These are phyloP conservation scores for Diploptera punctata DNA, from an alignment of 2,888 invertebrate species.

Conservation along the genomic window DNA sequence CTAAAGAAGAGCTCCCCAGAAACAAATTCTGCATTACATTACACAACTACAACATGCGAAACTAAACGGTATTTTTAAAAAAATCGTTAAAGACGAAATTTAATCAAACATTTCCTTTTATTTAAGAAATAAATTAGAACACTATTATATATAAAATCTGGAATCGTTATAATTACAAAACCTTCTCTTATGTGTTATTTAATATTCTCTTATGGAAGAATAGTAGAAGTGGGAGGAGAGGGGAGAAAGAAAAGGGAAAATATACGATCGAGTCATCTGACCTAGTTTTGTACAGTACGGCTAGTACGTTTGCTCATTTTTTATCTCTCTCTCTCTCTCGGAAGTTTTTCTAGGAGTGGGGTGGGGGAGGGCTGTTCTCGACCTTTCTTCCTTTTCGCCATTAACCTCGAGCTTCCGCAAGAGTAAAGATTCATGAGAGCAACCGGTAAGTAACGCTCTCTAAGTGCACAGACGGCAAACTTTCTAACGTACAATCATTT, in stretches of 20 bases:
- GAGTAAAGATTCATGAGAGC: conserved; percentile 22
- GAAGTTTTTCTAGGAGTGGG: conserved; percentile 1
- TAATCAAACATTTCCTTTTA: too few relatives aligned
- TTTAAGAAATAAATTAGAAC: too few relatives aligned
- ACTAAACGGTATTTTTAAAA: too few relatives aligned
- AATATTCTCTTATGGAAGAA: background rate
- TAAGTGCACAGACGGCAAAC: conserved; percentile 7
- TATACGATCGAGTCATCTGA: background rate
- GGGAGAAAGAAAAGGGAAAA: too few relatives aligned
- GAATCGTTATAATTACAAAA: background rate
- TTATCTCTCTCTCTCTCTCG: background rate
- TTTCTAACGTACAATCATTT: too few relatives aligned
- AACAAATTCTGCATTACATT: too few relatives aligned
- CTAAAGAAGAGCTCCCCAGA: too few relatives aligned
- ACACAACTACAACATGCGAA: too few relatives aligned
- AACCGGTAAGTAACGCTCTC: conserved; percentile 33
- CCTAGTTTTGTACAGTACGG: background rate
- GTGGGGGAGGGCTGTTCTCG: background rate
- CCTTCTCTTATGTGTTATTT: background rate
- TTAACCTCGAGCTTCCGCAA: conserved; percentile 17
- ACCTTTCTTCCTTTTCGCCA: conserved; percentile 17
- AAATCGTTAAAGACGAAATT: too few relatives aligned
- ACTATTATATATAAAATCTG: too few relatives aligned
- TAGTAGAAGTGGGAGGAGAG: too few relatives aligned
- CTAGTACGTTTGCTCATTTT: too few relatives aligned